Base-by-base conservation (phyloP, 1,140 invertebrate genomes). In the Schlechtendalia chinensis region DNA sequence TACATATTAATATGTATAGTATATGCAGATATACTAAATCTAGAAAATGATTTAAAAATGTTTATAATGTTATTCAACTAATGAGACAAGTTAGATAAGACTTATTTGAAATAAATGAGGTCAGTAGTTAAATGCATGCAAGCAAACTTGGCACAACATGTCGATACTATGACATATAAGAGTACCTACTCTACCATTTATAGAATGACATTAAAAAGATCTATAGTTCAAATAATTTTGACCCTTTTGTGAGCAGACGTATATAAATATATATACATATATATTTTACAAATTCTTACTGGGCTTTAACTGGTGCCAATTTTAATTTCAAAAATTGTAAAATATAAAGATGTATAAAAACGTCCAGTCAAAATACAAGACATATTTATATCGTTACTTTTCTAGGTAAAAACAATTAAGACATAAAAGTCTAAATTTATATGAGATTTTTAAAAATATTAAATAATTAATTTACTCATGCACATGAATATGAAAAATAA, bases 121-220 rank as follows among this genome's bases (percentile, higher is more conserved):
- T 79, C 58, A 79, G 39, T 79, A 79, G 32, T 79, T 45, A 79
- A 12, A 59, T 61, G 58, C 5, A 61, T 79, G 58, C 39, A 17
- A 39, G n/a, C 61, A 61, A 45, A 79, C 6, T 79, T 61, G 74
- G 74, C 74, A 79, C 39, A 77, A 56, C n/a, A 29, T 59, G 45
- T 61, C 5, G 22, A 45, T 59, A 79, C 29, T 47, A 29, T 79
- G 22, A 79, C n/a, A 61, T 47, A 61, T 27, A 59, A 16, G 1
- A 59, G 22, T n/a, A 50, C 32, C 32, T 39, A 39, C 5, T 27
- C 29, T 59, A 61, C 45, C 74, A 79, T 79, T 63, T 59, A 79
- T 79, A 79, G 74, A 69, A 50, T 79, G 74, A 59, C 56, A 79
- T 79, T 79, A 79, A 39, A 75, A 79, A 1, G 61, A 79, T 16